Evolutionary conservation across 2,113 vertebrate species (phyloP), one percentile per base, ranked within the genome.

Genomic region (Jaculus jaculus): DNA sequence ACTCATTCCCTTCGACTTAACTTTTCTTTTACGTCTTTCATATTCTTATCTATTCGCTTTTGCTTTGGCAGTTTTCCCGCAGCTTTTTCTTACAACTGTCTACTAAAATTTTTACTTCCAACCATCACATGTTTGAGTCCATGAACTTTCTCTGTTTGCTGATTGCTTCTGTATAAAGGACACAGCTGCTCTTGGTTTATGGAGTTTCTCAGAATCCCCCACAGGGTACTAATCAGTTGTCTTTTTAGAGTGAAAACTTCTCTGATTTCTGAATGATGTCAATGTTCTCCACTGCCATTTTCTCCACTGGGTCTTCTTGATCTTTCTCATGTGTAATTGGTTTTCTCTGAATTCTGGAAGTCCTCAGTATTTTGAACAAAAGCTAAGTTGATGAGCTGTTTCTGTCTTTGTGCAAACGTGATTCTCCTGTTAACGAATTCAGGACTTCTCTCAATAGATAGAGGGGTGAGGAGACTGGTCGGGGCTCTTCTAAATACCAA

Each of bases 161-260:
- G n/a, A 79, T 73, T 78, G 78, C 65, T 91, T 54, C 30, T 75
- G 89, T 94, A 80, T 75, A 26, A 72, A 90, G 93, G 74, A 94
- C 24, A 24, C 23, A 83, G 71, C 28, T 74, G 12, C 39, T 93
- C 72, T 87, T 87, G 84, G 68, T 79, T 89, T 34, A n/a, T 60
- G 18, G 28, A 74, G 87, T 72, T 75, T 80, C 93, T 87, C 77
- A 87, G 84, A 82, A 93, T 85, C 32, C 30, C 84, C 34, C 60
- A n/a, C 13, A 51, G 39, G 32, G 42, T 34, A 73, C 87, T 82
- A 81, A 92, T 91, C 47, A 93, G 37, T 18, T 39, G 6, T 63
- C 65, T 54, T 92, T 73, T 86, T 51, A 89, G 24, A 79, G 39
- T 21, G 60, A 82, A 87, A 23, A n/a, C 28, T 63, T 89, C 89